phyloP scores from a whole-genome alignment of 1,140 invertebrate species.

The Drosophila burlai region DNA sequence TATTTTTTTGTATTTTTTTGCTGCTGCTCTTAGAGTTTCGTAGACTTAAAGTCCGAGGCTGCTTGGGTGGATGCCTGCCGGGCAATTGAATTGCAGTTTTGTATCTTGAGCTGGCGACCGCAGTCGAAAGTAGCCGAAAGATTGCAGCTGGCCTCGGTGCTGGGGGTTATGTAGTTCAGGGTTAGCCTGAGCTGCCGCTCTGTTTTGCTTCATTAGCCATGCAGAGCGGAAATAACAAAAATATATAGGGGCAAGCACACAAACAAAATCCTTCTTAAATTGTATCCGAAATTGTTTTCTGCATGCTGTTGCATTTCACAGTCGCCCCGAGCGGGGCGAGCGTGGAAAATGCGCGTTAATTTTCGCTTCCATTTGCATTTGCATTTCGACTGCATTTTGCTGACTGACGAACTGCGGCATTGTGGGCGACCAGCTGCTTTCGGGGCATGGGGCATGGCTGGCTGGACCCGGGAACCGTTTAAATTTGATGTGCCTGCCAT shows the following conservation, averaged over 20 bases:
- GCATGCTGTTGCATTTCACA: slow-evolving; percentile 3
- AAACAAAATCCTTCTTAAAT: slow-evolving; percentile 43
- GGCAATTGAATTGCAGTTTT: slow-evolving; percentile 49
- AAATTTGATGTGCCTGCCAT: slow-evolving; percentile 58
- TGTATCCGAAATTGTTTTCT: slow-evolving; percentile 42
- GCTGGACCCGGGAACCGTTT: slow-evolving; percentile 50
- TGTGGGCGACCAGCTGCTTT: slow-evolving; percentile 8
- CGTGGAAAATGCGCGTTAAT: slow-evolving; percentile 48
- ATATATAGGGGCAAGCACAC: slow-evolving; percentile 17
- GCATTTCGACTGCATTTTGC: slow-evolving; percentile 26
- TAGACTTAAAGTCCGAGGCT: slow-evolving; percentile 47
- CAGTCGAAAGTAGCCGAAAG: slow-evolving; percentile 35
- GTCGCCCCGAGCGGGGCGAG: slow-evolving; percentile 13
- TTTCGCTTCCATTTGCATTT: slow-evolving; percentile 70
- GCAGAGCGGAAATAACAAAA: slow-evolving; percentile 42
- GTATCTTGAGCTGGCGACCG: slow-evolving; percentile 38
- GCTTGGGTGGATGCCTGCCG: slow-evolving; percentile 14
- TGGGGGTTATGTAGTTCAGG: slow-evolving; percentile 21
- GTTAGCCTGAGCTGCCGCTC: slow-evolving; percentile 4
- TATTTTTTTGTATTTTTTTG: slow-evolving; percentile 6
- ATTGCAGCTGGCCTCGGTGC: slow-evolving; percentile 22
- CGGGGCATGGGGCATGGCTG: slow-evolving; percentile 16
- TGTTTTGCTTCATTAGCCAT: slow-evolving; percentile 67
- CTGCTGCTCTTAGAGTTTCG: slow-evolving; percentile 9
- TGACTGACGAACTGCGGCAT: slow-evolving; percentile 46